A percentile compares a stretch with the other conserved stretches of the same genome.
phyloP scores from a whole-genome alignment of 2,113 vertebrate genomes.

The Corydoras maculifer region DNA sequence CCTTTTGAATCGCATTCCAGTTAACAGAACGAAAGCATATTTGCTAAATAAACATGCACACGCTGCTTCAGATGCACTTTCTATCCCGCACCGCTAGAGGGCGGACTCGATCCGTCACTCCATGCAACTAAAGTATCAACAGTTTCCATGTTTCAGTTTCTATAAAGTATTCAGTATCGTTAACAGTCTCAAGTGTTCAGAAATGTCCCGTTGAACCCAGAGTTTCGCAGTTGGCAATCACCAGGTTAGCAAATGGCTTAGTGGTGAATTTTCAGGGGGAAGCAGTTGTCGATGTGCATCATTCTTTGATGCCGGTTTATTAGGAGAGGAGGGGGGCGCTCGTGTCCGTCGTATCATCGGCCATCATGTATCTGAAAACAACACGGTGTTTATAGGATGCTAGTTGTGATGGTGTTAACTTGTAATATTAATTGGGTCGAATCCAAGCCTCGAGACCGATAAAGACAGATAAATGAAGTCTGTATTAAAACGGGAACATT shows the following conservation, averaged over 20 bases:
- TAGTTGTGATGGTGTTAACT: neutral
- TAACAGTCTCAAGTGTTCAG: neutral
- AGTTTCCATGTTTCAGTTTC: neutral
- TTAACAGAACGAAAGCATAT: slow-evolving; percentile 37
- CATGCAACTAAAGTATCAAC: neutral
- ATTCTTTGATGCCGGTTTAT: neutral
- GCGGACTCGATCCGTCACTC: slow-evolving; percentile 15
- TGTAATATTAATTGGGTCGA: neutral
- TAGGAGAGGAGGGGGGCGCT: neutral
- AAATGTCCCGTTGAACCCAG: neutral
- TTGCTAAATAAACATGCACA: slow-evolving; percentile 53
- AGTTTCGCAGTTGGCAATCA: neutral
- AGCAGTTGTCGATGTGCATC: neutral
- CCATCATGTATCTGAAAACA: neutral
- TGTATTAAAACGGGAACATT: slow-evolving; percentile 4
- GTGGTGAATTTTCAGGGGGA: neutral
- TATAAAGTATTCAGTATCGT: neutral
- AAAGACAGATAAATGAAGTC: neutral
- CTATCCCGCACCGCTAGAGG: slow-evolving; percentile 36
- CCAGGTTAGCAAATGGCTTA: slow-evolving; percentile 19
- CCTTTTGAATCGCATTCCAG: slow-evolving; percentile 36
- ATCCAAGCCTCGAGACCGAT: neutral
- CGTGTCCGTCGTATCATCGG: neutral
- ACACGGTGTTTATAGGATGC: neutral
- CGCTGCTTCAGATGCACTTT: slow-evolving; percentile 40